Evolutionary conservation across 2,113 vertebrate genomes (phyloP), one percentile per base, ranked within the genome.

Genomic region (Leucopsar rothschildi): DNA sequence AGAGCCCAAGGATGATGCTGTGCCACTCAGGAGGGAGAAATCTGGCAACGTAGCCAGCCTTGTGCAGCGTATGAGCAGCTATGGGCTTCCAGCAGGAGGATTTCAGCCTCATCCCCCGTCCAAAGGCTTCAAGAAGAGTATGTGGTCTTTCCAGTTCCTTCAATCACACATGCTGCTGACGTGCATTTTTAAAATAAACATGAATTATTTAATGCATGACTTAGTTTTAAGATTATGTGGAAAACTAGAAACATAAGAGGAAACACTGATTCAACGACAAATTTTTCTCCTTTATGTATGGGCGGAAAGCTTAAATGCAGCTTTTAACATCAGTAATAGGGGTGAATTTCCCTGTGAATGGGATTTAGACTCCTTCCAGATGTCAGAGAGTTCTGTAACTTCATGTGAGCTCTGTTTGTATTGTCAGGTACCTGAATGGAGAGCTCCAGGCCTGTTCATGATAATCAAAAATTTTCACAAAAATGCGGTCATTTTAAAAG

Each of bases 1-100:
- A 47, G 98, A 99, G 91, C 88, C 97, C 42, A 99, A 99, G 97
- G 98, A 99, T 44, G 98, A 98, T 39, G 92, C 76, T 24, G 95
- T 97, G 42, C 97, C 98, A 33, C 49, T 96, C 92, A 98, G 97
- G 92, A 98, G 98, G 81, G 98, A 99, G 90, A 98, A 98, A 82
- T 97, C 98, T 49, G 99, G 99, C 61, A 99, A 98, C 24, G 99
- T 99, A 59, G 99, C 99, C 64, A 98, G 98, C 77, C 98, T 99
- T 83, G 99, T 99, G 56, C 99, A 99, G 89, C 98, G 99, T 66
- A 99, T 99, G 97, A 99, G 99, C 95, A 98, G 90, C 37, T 99
- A 98, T 12, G 99, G 99, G 70, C 98, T 99, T 95, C 99, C 99
- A n/a, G 98, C 98, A 12, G 98, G 98, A 53, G 99, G 98, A 91